phyloP scores from a whole-genome alignment of 1,140 invertebrate genomes.

The Zaprionus nigranus region DNA sequence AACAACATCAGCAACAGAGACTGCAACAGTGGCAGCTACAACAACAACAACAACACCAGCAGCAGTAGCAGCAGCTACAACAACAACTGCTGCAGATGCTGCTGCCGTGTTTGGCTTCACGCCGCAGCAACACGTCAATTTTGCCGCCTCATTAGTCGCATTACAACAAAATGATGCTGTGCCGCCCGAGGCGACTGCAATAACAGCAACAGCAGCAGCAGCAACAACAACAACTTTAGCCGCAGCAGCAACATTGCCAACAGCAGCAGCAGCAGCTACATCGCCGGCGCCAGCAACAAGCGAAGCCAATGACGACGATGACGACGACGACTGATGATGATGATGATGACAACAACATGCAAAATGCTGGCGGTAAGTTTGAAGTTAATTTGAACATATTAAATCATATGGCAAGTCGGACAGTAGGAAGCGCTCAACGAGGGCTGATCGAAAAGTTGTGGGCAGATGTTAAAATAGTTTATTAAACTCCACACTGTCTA shows the following conservation, averaged over 20 bases:
- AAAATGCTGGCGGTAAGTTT: slow-evolving; percentile 76
- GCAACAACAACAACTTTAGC: slow-evolving; percentile 23
- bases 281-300: slow-evolving; percentile 57
- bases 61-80: slow-evolving; percentile 28
- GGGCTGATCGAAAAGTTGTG: slow-evolving; percentile 19
- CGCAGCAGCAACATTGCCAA: slow-evolving; percentile 30
- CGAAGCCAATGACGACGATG: slow-evolving; percentile 48
- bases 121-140: slow-evolving; percentile 78
- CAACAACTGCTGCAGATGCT: slow-evolving; percentile 22
- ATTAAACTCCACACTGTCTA: no score
- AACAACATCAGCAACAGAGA: slow-evolving; percentile 18
- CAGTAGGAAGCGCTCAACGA: slow-evolving; percentile 4
- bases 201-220: slow-evolving; percentile 41
- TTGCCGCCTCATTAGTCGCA: slow-evolving; percentile 80
- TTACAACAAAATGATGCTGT: slow-evolving; percentile 76
- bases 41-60: slow-evolving; percentile 14
- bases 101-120: slow-evolving; percentile 70
- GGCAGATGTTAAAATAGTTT: no score
- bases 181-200: slow-evolving; percentile 53
- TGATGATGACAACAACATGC: slow-evolving; percentile 65
- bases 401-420: slow-evolving; percentile 2
- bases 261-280: slow-evolving; percentile 46
- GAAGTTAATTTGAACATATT: slow-evolving; percentile 51
- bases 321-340: slow-evolving; percentile 19
- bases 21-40: slow-evolving; percentile 6